Base-by-base conservation (phyloP, 2,797 vertebrate species). In the Sylvilagus floridanus region DNA sequence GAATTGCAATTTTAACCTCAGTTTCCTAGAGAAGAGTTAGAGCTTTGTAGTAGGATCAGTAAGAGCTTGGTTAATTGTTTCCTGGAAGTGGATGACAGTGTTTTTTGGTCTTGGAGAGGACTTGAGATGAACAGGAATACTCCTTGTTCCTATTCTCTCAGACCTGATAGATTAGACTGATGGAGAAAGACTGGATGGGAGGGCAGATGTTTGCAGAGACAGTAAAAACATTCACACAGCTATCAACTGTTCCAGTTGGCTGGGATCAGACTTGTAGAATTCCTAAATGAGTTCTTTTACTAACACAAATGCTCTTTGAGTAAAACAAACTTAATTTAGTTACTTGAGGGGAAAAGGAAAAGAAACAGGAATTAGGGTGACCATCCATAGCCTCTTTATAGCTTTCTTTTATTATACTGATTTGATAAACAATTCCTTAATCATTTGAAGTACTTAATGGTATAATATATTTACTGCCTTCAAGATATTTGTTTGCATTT, bases 231-330 rank as follows among this genome's bases (percentile, higher is more conserved):
- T 94, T 94, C 90, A 96, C 54, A 86, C 26, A 93, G 75, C n/a
- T 32, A 9, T 88, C 16, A 37, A 21, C 62, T 88, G 52, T 28
- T 63, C 65, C 63, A 30, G 1, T 89, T 88, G 84, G 85, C 87
- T 85, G 83, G 54, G 22, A 21, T 72, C 16, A 24, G 91, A 71
- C 54, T 69, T 88, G 26, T 65, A 17, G 65, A 84, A 78, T 84
- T 87, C 89, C 77, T 95, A 92, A 97, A 96, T 88, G 94, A 93
- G 78, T 92, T 91, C 87, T 97, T 97, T 96, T 91, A 91, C 57
- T 71, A 93, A 85, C 90, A 96, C 73, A 97, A 72, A 94, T 63
- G 79, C 92, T 94, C 94, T 96, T 96, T 97, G 91, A 96, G 69
- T 91, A 90, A 91, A 95, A 78, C 69, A 96, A 89, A 95, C 83